Conservation (phyloP, 2,113 vertebrate genomes). For the Aphyosemion australe region DNA sequence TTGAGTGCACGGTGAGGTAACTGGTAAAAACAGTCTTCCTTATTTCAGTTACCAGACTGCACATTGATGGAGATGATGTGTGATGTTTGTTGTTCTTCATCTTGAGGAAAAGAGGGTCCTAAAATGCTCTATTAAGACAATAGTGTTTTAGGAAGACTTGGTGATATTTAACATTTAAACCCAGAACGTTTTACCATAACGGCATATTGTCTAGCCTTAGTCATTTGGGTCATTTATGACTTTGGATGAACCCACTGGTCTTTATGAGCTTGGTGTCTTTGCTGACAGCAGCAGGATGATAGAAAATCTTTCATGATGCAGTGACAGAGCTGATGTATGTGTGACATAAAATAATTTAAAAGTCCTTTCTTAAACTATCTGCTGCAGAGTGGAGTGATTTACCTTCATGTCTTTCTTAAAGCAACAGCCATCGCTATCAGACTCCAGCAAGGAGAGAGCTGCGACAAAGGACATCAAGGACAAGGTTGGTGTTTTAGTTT, state of each 20-base stretch:
- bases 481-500: slow-evolving; percentile 65
- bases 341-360: background rate
- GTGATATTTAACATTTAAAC: slow-evolving; percentile 4
- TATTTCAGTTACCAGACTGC: no score
- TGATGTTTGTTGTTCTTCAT: no score
- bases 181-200: slow-evolving; percentile 23
- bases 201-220: slow-evolving; percentile 16
- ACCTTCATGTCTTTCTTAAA: slow-evolving; percentile 44
- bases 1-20: no score
- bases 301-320: slow-evolving; percentile 15
- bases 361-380: slow-evolving; percentile 11
- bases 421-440: slow-evolving; percentile 64
- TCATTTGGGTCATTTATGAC: slow-evolving; percentile 4
- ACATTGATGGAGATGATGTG: no score
- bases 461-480: slow-evolving; percentile 54
- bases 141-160: no score
- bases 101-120: no score
- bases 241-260: slow-evolving; percentile 36
- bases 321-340: slow-evolving; percentile 31
- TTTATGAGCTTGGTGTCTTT: slow-evolving; percentile 23
- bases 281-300: slow-evolving; percentile 4
- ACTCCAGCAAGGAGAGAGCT: slow-evolving; percentile 64
- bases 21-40: no score
- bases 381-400: slow-evolving; percentile 33
- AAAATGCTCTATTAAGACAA: no score